Percentiles rank a stretch among this genome's conserved stretches.
These are phyloP conservation scores for Oreotragus oreotragus DNA, from an alignment of 2,113 vertebrate species.

Conservation along the genomic window DNA sequence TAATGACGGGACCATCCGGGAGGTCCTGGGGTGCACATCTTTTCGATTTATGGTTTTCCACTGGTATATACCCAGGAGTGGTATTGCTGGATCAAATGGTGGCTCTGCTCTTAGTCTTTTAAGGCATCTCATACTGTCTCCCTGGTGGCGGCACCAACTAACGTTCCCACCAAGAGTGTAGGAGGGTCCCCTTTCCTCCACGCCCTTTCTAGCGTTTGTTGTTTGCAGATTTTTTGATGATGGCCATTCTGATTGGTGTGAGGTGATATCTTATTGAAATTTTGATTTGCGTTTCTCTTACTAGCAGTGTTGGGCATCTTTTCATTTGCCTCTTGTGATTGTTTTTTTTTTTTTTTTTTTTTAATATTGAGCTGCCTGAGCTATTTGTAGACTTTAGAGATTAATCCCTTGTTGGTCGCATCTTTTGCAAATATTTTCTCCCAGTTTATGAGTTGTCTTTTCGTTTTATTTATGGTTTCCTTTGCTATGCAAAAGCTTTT, in stretches of 20 bases:
- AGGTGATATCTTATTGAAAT: not conserved
- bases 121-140: not conserved
- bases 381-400: not conserved
- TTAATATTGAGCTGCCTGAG: too few species aligned
- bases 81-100: accelerated
- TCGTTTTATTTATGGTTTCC: not conserved
- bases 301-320: not conserved
- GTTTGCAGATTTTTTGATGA: not conserved
- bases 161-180: not conserved
- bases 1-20: not conserved
- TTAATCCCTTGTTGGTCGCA: not conserved
- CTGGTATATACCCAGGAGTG: not conserved
- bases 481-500: not conserved
- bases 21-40: not conserved
- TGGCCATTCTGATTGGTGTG: not conserved
- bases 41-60: not conserved
- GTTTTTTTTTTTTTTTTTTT: too few species aligned
- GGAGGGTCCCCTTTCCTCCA: not conserved
- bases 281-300: not conserved
- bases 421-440: not conserved
- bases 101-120: not conserved
- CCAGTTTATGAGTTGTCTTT: not conserved
- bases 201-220: not conserved
- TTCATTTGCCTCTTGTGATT: not conserved
- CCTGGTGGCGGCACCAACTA: not conserved